These are phyloP conservation scores for Philonicus albiceps DNA, from an alignment of 2,888 invertebrate genomes.

Conservation along the genomic window DNA sequence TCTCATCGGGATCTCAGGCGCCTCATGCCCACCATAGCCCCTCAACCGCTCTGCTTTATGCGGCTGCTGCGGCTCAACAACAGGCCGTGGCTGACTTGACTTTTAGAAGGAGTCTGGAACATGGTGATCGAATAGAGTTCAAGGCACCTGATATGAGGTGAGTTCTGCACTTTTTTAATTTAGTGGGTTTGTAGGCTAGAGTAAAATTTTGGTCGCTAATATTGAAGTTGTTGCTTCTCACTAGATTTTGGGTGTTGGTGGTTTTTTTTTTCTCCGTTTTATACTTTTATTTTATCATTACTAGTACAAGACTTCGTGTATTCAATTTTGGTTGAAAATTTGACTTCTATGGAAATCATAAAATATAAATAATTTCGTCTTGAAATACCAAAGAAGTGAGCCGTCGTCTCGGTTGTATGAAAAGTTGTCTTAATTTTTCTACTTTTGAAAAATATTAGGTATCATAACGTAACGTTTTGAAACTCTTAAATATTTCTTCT, in stretches of 20 bases:
- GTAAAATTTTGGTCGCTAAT: background rate
- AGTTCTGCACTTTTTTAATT: background rate
- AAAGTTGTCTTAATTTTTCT: too few species aligned
- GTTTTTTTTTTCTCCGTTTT: background rate
- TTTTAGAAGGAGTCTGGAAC: constrained; percentile 42
- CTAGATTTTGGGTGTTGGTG: background rate
- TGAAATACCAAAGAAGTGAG: background rate
- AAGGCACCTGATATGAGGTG: constrained; percentile 50
- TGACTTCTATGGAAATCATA: background rate
- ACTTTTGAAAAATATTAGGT: too few species aligned
- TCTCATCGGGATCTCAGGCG: constrained; percentile 31
- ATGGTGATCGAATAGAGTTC: constrained; percentile 49
- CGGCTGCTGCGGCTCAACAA: constrained; percentile 50
- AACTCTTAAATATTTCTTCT: too few species aligned
- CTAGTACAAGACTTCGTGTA: background rate
- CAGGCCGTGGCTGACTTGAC: constrained; percentile 31
- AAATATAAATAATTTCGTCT: background rate
- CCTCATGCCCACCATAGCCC: constrained; percentile 44
- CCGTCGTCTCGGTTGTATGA: too few species aligned
- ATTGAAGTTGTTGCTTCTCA: background rate
- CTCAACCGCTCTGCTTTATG: constrained; percentile 51
- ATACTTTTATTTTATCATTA: background rate
- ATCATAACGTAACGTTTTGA: too few species aligned
- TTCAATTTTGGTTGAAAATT: background rate
- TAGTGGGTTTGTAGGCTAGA: background rate